Base-by-base conservation (phyloP, 2,888 invertebrate genomes). In the Metellina segmentata region DNA sequence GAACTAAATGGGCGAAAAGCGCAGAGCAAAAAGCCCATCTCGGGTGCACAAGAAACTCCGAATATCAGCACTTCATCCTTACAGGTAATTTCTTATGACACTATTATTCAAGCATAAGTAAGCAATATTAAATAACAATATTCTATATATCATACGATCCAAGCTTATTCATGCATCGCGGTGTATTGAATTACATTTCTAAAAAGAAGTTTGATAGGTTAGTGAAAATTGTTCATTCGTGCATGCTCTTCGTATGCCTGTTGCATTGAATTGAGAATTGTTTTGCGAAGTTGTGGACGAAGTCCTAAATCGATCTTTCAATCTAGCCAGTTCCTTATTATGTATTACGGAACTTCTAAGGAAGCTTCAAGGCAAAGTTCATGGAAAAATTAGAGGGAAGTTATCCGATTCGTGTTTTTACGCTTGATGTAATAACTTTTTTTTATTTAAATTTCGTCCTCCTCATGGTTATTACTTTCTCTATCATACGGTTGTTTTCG, bases 41-140 rank as follows among this genome's bases (percentile, higher is more conserved):
- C 16, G 61, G 61, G 19, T 11, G 20, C 8, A 0, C 19, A 61
- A 61, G 16, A 61, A 34, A 69, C 19, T 20, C 4, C 61, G n/a
- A 19, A 51, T 61, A 20, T 34, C 61, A 6, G 61, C 13, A 61
- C 7, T 34, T 79, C 34, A 61, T 8, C 20, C 20, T 16, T 16
- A 61, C 11, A 61, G 61, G 79, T 79, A 79, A 79, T 49, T n/a
- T 7, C 8, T 77, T 49, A 16, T 77, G 77, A 77, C 49, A 49
- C 49, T 77, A 49, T 51, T 51, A 51, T 49, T 49, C 13, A 77
- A 77, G 49, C 49, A 49, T 7, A n/a, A 77, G 51, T 49, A 61
- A 61, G 61, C 16, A 61, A 16, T 61, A 61, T 61, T 61, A 61
- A 61, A 16, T 61, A 61, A 61, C 61, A 16, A 5, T 61, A 9